Evolutionary conservation across 1,140 invertebrate species (phyloP), one percentile per base, ranked within the genome.

Genomic region (Macrobrachium rosenbergii): DNA sequence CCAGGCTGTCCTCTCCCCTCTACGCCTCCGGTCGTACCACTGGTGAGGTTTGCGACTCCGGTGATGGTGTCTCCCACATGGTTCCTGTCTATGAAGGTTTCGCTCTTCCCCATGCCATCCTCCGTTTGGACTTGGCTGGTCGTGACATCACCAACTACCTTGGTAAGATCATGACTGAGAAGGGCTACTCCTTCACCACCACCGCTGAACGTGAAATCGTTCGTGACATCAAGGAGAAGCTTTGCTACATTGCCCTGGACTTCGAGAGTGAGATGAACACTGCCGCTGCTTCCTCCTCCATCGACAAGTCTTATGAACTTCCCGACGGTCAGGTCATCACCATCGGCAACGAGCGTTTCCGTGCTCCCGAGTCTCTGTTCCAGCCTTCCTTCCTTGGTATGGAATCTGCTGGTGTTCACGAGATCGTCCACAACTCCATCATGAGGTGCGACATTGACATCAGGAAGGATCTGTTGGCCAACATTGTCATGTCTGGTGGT

Each of bases 11-110:
- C 94, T 98, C 79, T 98, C 97, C 97, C 45, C 92, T 98, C 90
- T 98, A 98, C 92, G 96, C 97, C 90, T 97, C 96, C 91, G 97
- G 97, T 94, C 95, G 97, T 95, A 98, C 97, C 92, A 98, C 97
- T 90, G 97, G 97, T 94, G 37, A 69, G 81, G 81, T 82, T 17
- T 82, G 81, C 52, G 81, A 82, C 81, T 82, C 82, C 63, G 82
- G 82, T 64, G 82, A 84, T 84, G 82, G 82, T 45, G 82, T 84
- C 14, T 60, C 82, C 43, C 82, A 84, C 58, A 77, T 28, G 11
- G 82, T 84, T 14, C 82, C 82, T 21, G 82, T 84, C 16, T 84
- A 84, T 77, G 81, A 82, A 69, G 81, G 81, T 52, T 52, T 52
- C 52, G 52, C 52, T 8, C 52, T 52, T 52, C 52, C 52, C 52